Evolutionary conservation across 64 coral and sea anemone genomes (phyloP).

Genomic region (Platygyra sinensis): DNA sequence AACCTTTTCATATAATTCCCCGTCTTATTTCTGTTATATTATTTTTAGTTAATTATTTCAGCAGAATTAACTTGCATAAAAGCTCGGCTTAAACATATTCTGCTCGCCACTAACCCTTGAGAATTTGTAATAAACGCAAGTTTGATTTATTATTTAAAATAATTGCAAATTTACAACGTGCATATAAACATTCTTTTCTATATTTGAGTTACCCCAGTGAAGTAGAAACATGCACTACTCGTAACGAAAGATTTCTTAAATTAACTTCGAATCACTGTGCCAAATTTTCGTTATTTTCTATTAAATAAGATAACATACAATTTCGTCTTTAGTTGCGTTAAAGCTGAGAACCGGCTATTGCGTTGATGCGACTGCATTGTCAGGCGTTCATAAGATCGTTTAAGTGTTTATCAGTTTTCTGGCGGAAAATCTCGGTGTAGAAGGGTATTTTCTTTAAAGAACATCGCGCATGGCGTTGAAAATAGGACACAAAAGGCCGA

Average conservation of each 20-base stretch:
- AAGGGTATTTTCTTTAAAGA: neutral
- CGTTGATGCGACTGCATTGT: no score
- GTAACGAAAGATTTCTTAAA: neutral
- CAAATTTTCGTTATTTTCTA: neutral
- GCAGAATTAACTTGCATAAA: neutral
- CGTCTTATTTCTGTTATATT: neutral
- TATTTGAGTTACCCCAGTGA: slow-evolving; percentile 19
- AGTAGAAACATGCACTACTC: neutral
- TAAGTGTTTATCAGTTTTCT: no score
- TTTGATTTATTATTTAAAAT: slow-evolving; percentile 16
- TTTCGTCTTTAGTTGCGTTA: neutral
- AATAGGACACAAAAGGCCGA: neutral
- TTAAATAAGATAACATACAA: neutral
- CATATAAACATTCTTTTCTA: slow-evolving; percentile 12
- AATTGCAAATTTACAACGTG: neutral
- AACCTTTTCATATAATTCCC: neutral
- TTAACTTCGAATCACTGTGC: neutral
- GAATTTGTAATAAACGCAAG: slow-evolving; percentile 19
- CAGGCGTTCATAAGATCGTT: no score
- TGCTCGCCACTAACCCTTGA: neutral
- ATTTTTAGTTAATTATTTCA: slow-evolving; percentile 9
- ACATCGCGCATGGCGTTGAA: neutral
- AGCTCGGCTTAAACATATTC: neutral
- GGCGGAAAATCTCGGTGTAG: no score
- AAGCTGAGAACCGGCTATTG: no score